A percentile compares a stretch with the other conserved stretches of the same genome.
phyloP scores from a whole-genome alignment of 2,113 vertebrate species.

The Poeciliopsis turrubarensis region DNA sequence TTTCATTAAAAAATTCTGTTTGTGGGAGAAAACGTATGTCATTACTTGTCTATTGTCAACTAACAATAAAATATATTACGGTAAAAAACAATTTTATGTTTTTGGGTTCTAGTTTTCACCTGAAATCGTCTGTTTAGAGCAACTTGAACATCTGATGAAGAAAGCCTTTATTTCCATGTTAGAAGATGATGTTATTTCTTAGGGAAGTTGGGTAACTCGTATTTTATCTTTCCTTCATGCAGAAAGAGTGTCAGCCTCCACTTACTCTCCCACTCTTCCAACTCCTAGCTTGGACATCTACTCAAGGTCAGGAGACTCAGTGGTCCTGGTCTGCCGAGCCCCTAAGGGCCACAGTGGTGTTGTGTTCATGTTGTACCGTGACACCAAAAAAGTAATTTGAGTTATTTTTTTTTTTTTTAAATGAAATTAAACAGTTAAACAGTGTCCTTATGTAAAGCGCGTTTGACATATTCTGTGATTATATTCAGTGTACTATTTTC shows the following conservation, averaged over 20 bases:
- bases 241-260: constrained; percentile 50
- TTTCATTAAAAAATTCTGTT: not conserved
- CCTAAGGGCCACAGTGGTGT: constrained; percentile 59
- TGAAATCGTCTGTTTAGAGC: too few relatives aligned
- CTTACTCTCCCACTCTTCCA: not conserved
- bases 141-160: not conserved
- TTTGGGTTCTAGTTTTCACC: not conserved
- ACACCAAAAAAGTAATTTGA: constrained; percentile 2
- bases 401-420: not conserved
- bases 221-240: not conserved
- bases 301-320: not conserved
- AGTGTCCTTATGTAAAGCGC: not conserved
- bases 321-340: constrained; percentile 65
- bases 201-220: constrained; percentile 16
- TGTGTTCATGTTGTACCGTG: constrained; percentile 59
- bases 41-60: not conserved
- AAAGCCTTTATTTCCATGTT: not conserved
- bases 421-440: not conserved
- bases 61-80: too few relatives aligned
- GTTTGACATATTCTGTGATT: not conserved
- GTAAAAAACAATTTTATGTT: too few relatives aligned
- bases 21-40: not conserved
- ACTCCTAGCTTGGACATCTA: constrained; percentile 55
- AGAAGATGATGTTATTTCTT: not conserved
- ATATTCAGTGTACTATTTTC: not conserved